Evolutionary conservation across 23 tunicate species (phyloP), one percentile per base, ranked within the genome.

Genomic region (Styela plicata): DNA sequence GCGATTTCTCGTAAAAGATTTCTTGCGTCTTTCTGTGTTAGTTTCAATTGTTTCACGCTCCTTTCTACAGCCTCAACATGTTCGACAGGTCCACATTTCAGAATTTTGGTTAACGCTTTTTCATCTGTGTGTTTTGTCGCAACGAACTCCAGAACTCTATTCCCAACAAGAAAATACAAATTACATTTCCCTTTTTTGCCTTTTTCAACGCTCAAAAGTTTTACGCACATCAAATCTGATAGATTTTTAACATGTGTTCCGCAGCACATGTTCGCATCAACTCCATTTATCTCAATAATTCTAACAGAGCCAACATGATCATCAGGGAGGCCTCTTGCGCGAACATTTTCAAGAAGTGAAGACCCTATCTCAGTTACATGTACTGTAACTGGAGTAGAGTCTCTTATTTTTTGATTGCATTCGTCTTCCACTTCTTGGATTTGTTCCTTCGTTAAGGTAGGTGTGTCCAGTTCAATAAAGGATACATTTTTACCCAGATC

Each of bases 251-350:
- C 99, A 79, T 94, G 99, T 0, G 99, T 94, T 1, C 99, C 99
- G 84, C 99, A 94, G 67, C 99, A 94, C 99, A 94, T 94, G 74
- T 94, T 94, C 1, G 88, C 80, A 36, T 94, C 99, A 22, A 94
- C 90, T 1, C 89, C 91, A 70, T 94, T 74, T 53, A 94, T 89
- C 68, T 94, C 95, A 30, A 94, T 83, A 36, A 87, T 86, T 68
- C 99, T 91, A 22, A 92, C 91, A 69, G 95, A 85, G 29, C 99
- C 99, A 1, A 83, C 95, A 83, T 89, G 94, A 62, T 94, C 99
- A 22, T 85, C 86, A 30, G 99, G 99, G 19, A 94, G 74, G 18
- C 94, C 99, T 77, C 94, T 63, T 1, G 94, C 67, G 65, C 99
- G 79, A 21, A 89, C 89, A 19, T 81, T 69, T 31, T 87, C 68